Conservation (phyloP, 1,140 invertebrate genomes). For the Calliphora vicina region DNA sequence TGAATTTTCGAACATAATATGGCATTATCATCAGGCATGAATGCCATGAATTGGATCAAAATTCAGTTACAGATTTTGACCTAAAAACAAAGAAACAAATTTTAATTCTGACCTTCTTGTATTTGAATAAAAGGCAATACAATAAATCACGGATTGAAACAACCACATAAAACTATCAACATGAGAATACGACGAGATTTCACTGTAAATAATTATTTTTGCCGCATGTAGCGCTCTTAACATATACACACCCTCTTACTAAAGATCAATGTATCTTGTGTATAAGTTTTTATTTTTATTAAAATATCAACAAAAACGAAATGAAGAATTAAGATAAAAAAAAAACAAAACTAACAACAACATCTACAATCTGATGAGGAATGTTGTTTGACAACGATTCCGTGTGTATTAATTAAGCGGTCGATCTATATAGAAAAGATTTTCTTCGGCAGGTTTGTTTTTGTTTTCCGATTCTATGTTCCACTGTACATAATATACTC, state of each 20-base stretch:
- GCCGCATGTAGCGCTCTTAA: background rate
- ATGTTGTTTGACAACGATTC: slow-evolving; percentile 9
- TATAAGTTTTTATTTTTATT: background rate
- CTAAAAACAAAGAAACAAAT: too few relatives aligned
- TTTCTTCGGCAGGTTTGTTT: background rate
- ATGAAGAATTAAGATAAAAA: background rate
- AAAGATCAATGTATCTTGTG: background rate
- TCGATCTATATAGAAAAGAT: background rate
- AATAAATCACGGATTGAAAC: too few relatives aligned
- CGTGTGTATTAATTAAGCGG: background rate
- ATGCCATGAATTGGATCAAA: too few relatives aligned
- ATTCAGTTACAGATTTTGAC: too few relatives aligned
- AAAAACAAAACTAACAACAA: background rate
- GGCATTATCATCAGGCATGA: too few relatives aligned
- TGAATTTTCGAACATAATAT: too few relatives aligned
- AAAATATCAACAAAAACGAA: background rate
- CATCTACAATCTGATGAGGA: background rate
- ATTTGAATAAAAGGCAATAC: too few relatives aligned
- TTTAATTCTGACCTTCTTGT: too few relatives aligned
- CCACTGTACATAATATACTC: background rate
- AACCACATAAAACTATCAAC: too few relatives aligned
- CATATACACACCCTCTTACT: background rate
- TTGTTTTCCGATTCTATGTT: background rate
- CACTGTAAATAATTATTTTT: too few relatives aligned
- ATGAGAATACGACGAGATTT: too few relatives aligned